Evolutionary conservation across 2,888 invertebrate genomes (phyloP).

Genomic region (Orgyia antiqua): DNA sequence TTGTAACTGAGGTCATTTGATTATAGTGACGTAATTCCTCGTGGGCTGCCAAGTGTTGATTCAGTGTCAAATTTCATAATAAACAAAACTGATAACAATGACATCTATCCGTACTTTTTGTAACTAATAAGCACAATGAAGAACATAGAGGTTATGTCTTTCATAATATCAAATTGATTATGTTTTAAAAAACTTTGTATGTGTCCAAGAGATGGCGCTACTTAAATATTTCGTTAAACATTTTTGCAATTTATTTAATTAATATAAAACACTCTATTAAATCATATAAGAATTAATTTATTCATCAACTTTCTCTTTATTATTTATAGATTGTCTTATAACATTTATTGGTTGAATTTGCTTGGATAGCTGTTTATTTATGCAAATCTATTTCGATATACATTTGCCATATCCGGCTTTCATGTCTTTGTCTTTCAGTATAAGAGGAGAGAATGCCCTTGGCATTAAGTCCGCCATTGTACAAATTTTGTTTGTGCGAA

Average conservation of each 20-base stretch:
- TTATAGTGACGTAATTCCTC: conserved; percentile 31
- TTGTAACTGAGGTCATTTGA: conserved; percentile 31
- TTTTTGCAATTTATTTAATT: no score
- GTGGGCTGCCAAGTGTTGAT: conserved; percentile 24
- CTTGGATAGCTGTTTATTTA: conserved; percentile 5
- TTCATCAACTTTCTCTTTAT: conserved; percentile 3
- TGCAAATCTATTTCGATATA: conserved; percentile 22
- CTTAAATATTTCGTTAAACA: no score
- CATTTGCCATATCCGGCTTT: conserved; percentile 21
- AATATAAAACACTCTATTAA: no score
- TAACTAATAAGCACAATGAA: conserved; percentile 23
- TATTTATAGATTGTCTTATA: conserved; percentile 1
- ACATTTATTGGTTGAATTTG: conserved; percentile 4
- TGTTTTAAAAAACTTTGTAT: no score
- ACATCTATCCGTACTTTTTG: conserved; percentile 26
- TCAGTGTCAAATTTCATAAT: conserved; percentile 19
- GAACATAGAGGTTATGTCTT: neutral
- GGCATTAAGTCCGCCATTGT: no score
- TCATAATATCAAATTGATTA: neutral
- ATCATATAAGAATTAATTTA: no score
- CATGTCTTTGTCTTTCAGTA: conserved; percentile 16
- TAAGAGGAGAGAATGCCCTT: no score
- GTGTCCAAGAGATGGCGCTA: no score
- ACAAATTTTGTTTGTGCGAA: no score
- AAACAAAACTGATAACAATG: conserved; percentile 16